Evolutionary conservation across 1,140 invertebrate species (phyloP).

Genomic region (Popillia japonica): DNA sequence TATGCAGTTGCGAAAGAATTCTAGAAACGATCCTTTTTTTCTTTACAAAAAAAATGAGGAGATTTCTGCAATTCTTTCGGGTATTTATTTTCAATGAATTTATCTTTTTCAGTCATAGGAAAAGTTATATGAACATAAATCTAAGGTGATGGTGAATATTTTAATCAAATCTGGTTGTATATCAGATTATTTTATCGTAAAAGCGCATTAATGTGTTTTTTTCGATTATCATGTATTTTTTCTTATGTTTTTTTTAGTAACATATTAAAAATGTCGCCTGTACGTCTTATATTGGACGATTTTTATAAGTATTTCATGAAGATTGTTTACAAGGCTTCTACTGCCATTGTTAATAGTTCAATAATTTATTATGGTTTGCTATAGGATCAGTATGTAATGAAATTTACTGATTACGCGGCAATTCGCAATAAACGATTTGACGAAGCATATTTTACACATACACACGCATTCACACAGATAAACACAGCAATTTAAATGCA

Average conservation of each 20-base stretch:
- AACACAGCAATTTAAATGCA: too few relatives aligned
- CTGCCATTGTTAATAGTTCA: too few relatives aligned
- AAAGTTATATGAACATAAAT: constrained; percentile 29
- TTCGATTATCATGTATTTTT: too few relatives aligned
- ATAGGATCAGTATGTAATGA: too few relatives aligned
- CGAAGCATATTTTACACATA: too few relatives aligned
- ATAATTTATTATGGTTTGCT: too few relatives aligned
- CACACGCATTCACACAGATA: too few relatives aligned
- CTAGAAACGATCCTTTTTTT: neutral
- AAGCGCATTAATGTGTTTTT: neutral
- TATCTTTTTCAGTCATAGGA: neutral
- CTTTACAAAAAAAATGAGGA: neutral
- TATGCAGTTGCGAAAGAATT: constrained; percentile 3
- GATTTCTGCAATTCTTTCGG: neutral
- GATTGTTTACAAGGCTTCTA: too few relatives aligned
- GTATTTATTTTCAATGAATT: neutral
- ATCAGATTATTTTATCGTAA: neutral
- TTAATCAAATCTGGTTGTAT: neutral
- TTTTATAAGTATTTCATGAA: neutral
- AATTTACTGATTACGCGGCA: too few relatives aligned
- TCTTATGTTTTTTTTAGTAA: constrained; percentile 9
- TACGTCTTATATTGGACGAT: constrained; percentile 5
- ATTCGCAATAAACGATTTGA: too few relatives aligned
- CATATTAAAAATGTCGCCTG: constrained; percentile 19
- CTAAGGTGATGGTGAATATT: constrained; percentile 37